Evolutionary conservation across 2,888 invertebrate genomes (phyloP).

Genomic region (Chalcis sispes): DNA sequence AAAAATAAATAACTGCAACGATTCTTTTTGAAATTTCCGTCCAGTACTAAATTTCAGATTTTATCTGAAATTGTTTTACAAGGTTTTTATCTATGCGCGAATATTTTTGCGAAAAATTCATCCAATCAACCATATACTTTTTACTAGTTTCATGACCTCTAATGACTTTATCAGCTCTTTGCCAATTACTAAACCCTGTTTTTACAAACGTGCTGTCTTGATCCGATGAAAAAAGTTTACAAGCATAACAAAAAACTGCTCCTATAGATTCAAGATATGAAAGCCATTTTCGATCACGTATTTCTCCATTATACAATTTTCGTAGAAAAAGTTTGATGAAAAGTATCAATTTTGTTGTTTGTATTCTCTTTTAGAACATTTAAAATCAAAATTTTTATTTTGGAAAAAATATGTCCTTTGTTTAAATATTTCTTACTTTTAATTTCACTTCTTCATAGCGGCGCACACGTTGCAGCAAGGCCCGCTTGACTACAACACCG

Average conservation of each 20-base stretch:
- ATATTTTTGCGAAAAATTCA: slow-evolving; percentile 17
- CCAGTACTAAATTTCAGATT: slow-evolving; percentile 26
- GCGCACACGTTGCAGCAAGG: too few species aligned
- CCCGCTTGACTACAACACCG: too few species aligned
- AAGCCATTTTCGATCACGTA: slow-evolving; percentile 40
- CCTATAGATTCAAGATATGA: slow-evolving; percentile 23
- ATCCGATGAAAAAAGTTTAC: slow-evolving; percentile 41
- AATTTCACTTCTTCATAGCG: too few species aligned
- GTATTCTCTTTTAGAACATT: slow-evolving; percentile 26
- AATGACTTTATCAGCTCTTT: slow-evolving; percentile 27
- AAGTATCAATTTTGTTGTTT: slow-evolving; percentile 27
- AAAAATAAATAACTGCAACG: too few species aligned
- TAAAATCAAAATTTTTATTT: slow-evolving; percentile 26
- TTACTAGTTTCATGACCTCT: slow-evolving; percentile 30
- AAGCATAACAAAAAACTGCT: slow-evolving; percentile 43
- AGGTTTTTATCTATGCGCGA: slow-evolving; percentile 3
- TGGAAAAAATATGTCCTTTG: slow-evolving; percentile 23
- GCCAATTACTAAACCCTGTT: slow-evolving; percentile 46
- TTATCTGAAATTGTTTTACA: neutral
- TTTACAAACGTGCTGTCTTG: slow-evolving; percentile 28
- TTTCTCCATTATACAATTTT: slow-evolving; percentile 42
- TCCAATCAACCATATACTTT: slow-evolving; percentile 14
- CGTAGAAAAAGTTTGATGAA: slow-evolving; percentile 26
- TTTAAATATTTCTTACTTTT: slow-evolving; percentile 2
- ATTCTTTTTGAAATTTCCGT: slow-evolving; percentile 29